Evolutionary conservation across 2,797 vertebrate genomes (phyloP).

Genomic region (Sternarchorhynchus goeldii): DNA sequence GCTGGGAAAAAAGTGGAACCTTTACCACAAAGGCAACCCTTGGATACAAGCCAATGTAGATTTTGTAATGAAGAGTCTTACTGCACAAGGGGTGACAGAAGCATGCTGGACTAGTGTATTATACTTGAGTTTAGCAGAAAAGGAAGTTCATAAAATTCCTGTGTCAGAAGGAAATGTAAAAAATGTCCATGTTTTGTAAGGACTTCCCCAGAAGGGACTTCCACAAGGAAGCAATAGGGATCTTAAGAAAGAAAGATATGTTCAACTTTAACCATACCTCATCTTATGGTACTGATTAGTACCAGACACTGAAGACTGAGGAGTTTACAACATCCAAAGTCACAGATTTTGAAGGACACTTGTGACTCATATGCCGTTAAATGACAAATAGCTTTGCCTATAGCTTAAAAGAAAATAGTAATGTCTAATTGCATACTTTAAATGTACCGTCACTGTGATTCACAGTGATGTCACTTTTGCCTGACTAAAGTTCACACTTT

Average conservation of each 20-base stretch:
- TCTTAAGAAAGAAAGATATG: too few species aligned
- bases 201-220: constrained; percentile 21
- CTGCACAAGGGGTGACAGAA: neutral
- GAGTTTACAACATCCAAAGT: neutral
- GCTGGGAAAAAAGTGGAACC: neutral
- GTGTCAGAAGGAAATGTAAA: neutral
- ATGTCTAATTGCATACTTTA: too few species aligned
- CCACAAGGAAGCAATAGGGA: neutral
- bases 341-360: neutral
- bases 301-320: neutral
- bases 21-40: neutral
- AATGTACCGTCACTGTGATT: too few species aligned
- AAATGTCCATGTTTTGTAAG: neutral
- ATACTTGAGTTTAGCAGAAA: constrained; percentile 6
- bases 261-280: neutral
- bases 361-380: constrained; percentile 13
- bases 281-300: too few species aligned
- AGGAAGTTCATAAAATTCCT: constrained; percentile 17
- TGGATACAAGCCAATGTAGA: neutral
- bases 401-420: too few species aligned
- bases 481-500: too few species aligned
- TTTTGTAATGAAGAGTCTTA: neutral
- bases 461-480: too few species aligned
- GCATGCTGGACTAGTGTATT: neutral
- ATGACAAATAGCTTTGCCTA: neutral